Evolutionary conservation across 2,888 invertebrate genomes (phyloP).

Genomic region (Oligia strigilis): DNA sequence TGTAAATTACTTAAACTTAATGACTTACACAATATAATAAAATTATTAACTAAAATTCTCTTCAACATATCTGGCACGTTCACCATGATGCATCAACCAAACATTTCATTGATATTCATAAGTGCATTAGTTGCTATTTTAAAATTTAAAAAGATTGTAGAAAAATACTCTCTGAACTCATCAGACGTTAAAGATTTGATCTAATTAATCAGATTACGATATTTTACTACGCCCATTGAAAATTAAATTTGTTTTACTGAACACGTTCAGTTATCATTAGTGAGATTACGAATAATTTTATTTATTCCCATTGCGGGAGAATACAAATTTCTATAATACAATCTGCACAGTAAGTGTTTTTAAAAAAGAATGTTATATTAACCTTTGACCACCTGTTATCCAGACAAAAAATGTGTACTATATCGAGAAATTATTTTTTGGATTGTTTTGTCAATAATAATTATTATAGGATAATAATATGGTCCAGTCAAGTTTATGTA

Average conservation of each 20-base stretch:
- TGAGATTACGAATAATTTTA: conserved; percentile 79
- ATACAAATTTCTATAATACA: conserved; percentile 23
- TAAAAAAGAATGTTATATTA: conserved; percentile 28
- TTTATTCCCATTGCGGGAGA: conserved; percentile 23
- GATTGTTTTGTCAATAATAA: conserved; percentile 41
- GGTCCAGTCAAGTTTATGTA: conserved; percentile 31
- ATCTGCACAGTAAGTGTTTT: conserved; percentile 26
- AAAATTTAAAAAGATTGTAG: conserved; percentile 89
- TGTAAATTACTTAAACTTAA: conserved; percentile 91
- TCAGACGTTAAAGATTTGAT: conserved; percentile 83
- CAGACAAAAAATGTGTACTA: conserved; percentile 8
- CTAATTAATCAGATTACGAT: conserved; percentile 81
- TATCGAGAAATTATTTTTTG: background rate
- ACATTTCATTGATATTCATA: conserved; percentile 86
- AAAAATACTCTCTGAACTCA: conserved; percentile 90
- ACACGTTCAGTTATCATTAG: conserved; percentile 82
- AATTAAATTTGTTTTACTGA: conserved; percentile 69
- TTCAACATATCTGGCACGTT: conserved; percentile 90
- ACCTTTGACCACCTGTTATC: conserved; percentile 40
- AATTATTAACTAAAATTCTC: conserved; percentile 90
- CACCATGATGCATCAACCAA: conserved; percentile 89
- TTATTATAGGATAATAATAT: conserved; percentile 13
- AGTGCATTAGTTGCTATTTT: conserved; percentile 87
- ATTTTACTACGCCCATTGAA: conserved; percentile 81
- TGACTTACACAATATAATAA: conserved; percentile 91